These are phyloP conservation scores for Poeciliopsis turrubarensis DNA, from an alignment of 2,113 vertebrate genomes.

Conservation along the genomic window DNA sequence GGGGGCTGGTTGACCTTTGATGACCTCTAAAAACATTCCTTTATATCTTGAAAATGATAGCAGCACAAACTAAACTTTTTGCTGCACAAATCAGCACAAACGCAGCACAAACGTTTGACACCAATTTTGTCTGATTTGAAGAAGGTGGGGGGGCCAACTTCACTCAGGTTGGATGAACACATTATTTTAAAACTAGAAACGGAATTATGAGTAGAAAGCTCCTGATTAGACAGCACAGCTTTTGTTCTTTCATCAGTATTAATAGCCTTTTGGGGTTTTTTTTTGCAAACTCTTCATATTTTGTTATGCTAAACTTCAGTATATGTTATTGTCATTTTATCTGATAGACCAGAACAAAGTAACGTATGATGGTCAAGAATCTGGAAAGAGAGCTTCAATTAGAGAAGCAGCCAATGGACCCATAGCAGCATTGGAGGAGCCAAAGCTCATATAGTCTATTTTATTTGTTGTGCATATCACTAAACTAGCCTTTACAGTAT, in stretches of 20 bases:
- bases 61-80: no score
- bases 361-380: neutral
- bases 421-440: no score
- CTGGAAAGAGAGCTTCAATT: neutral
- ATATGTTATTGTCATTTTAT: neutral
- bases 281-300: neutral
- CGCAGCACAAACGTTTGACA: no score
- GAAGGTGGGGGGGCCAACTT: no score
- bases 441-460: neutral
- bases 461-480: neutral
- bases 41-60: no score
- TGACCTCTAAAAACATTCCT: no score
- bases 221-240: neutral
- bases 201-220: neutral
- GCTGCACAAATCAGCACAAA: no score
- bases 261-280: neutral
- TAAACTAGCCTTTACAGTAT: neutral
- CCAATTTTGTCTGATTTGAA: no score
- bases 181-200: neutral
- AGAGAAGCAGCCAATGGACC: neutral
- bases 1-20: no score
- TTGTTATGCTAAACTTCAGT: neutral
- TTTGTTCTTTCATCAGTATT: neutral
- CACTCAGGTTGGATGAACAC: conserved; percentile 20
- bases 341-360: neutral